Percentiles rank a stretch among this genome's conserved stretches.
Evolutionary conservation across 2,888 invertebrate genomes (phyloP).

Genomic region (Melitaea athalia): DNA sequence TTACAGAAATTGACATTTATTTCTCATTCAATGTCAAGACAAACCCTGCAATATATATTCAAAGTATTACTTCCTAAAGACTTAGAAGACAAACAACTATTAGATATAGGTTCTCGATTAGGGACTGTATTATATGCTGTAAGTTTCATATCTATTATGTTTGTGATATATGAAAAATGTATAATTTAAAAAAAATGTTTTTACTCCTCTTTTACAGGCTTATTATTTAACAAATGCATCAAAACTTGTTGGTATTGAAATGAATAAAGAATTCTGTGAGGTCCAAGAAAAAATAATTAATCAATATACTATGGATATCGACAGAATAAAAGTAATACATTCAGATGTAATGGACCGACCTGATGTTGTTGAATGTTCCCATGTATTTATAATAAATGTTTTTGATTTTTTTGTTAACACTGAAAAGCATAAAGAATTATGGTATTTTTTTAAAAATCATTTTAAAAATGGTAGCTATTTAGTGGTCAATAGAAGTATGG

Average conservation of each 20-base stretch:
- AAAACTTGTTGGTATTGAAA: conserved; percentile 86
- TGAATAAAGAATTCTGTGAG: conserved; percentile 85
- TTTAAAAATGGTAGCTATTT: conserved; percentile 81
- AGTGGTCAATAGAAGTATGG: conserved; percentile 83
- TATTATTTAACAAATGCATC: conserved; percentile 82
- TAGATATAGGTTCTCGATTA: conserved; percentile 87
- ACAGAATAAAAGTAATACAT: conserved; percentile 80
- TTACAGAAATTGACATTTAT: conserved; percentile 80
- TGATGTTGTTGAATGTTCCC: conserved; percentile 79
- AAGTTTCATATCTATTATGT: conserved; percentile 50
- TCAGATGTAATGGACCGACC: conserved; percentile 81
- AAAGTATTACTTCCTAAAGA: conserved; percentile 83
- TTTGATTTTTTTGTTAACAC: conserved; percentile 86
- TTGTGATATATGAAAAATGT: neutral
- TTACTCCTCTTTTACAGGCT: conserved; percentile 73
- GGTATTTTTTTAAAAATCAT: conserved; percentile 81
- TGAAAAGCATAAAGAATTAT: conserved; percentile 82
- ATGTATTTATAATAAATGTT: conserved; percentile 86
- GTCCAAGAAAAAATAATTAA: conserved; percentile 82
- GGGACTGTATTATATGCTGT: conserved; percentile 87
- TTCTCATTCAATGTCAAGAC: conserved; percentile 85
- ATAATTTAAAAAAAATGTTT: conserved; percentile 3
- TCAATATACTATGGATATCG: conserved; percentile 75
- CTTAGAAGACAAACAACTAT: conserved; percentile 78
- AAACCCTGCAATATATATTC: conserved; percentile 83